These are phyloP conservation scores for Acanthosepion pharaonis DNA, from an alignment of 2,888 invertebrate genomes.

Conservation along the genomic window DNA sequence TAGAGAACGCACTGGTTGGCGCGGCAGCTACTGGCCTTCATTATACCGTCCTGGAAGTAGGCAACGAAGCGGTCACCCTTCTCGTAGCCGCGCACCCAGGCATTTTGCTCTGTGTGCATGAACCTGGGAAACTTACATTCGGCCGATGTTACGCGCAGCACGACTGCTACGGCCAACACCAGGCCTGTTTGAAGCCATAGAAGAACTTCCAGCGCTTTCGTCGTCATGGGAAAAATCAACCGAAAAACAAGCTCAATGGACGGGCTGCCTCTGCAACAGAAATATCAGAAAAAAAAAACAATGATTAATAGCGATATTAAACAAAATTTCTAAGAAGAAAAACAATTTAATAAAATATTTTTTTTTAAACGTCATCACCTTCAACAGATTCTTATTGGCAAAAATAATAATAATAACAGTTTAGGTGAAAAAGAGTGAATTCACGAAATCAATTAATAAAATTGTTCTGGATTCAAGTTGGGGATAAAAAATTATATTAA, in stretches of 20 bases:
- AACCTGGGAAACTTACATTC: conserved; percentile 45
- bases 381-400: too few relatives aligned
- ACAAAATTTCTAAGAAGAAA: too few relatives aligned
- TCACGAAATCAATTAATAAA: too few relatives aligned
- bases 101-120: conserved; percentile 45
- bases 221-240: conserved; percentile 44
- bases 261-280: not conserved
- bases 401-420: too few relatives aligned
- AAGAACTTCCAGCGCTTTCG: conserved; percentile 43
- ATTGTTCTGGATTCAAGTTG: too few relatives aligned
- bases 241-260: conserved; percentile 37
- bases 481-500: too few relatives aligned
- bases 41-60: conserved; percentile 42
- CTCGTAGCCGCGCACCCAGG: conserved; percentile 45
- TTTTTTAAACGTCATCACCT: too few relatives aligned
- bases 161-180: conserved; percentile 42
- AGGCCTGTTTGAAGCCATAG: conserved; percentile 46
- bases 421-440: too few relatives aligned
- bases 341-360: too few relatives aligned
- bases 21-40: conserved; percentile 46
- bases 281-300: not conserved
- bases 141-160: conserved; percentile 45
- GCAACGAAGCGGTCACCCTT: conserved; percentile 45
- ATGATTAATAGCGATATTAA: not conserved
- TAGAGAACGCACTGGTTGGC: not conserved